Base-by-base conservation (phyloP, 2,797 vertebrate species). In the Acridotheres tristis region DNA sequence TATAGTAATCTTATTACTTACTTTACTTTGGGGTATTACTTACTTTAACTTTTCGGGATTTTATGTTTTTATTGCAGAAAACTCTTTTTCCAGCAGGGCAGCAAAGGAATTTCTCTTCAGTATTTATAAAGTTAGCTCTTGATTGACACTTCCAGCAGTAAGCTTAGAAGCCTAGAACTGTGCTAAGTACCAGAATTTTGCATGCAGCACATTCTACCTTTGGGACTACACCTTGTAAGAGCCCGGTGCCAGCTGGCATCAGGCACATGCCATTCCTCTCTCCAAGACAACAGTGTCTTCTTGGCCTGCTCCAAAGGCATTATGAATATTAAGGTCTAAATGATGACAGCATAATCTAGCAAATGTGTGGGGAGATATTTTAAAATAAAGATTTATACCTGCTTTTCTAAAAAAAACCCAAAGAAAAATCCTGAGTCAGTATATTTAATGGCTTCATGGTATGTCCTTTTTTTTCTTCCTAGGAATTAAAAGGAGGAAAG, bases 401-500 rank as follows among this genome's bases (percentile, higher is more conserved):
- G 38, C 30, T 68, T 85, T 89, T 89, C 58, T 48, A 13, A 68
- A 13, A 36, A 40, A 75, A 15, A 58, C 5, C 1, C 15, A 15
- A 73, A 63, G 3, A 22, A 40, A 65, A 77, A 65, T 65, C 40
- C 27, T 21, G 53, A 50, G 23, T 47, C 63, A 58, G 43, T 80
- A 72, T 92, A 78, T 92, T 88, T 83, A 77, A 80, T 55, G 45
- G 29, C 30, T 91, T 90, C 79, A 88, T 77, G 30, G 38, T 38
- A 11, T 80, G 11, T 53, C 75, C 98, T 93, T 87, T 90, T 90
- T 96, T 94, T 98, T n/a, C 9, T 84, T 51, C 32, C 62, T 94
- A 99, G 99, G 99, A 99, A 97, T 92, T 99, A 93, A 99, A 99
- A 97, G 99, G 99, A 86, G 99, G 99, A 90, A 99, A 99, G 96